Base-by-base conservation (phyloP, 1,140 invertebrate genomes). In the Drosophila sturtevanti region DNA sequence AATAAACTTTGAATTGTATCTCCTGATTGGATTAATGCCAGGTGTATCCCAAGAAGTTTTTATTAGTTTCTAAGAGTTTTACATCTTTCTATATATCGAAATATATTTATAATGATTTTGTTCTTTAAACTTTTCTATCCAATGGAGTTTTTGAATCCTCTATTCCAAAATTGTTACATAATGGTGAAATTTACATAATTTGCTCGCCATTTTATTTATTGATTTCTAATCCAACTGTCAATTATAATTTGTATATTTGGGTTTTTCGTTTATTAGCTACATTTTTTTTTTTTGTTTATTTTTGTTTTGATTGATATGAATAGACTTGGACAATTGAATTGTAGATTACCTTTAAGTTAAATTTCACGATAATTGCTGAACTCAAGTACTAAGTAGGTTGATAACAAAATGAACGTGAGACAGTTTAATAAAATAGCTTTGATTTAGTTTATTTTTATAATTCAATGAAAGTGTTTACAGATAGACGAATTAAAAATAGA, bases 361-460 rank as follows among this genome's bases (percentile, higher is more conserved):
- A 60, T 35, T 41, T 38, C 18, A 21, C 22, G 35, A 41, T 41
- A 38, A 60, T 41, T 38, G 41, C 41, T 48, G 21, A 60, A 37
- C 21, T 60, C 34, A 38, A 60, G 58, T 41, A 41, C 16, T 35
- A 11, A 60, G 58, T 24, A 41, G 9, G n/a, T 11, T 24, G 58
- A 37, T 60, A 60, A 41, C 18, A 9, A 16, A 12, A 16, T 0
- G 41, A 18, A 48, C 9, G 41, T 48, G 16, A 3, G 41, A 48
- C 58, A 21, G 11, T 11, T 21, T 1, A 56, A 14, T 56, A 14
- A 56, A 56, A 56, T 56, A 18, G 9, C 16, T 21, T 48, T 48
- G 41, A 48, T 34, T 56, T 34, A 34, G 31, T 56, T 51, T 56
- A 56, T 56, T 56, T 56, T 56, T 56, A 56, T 35, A 56, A 56